Evolutionary conservation across 2,888 invertebrate species (phyloP).

Genomic region (Hypomecis atomaria): DNA sequence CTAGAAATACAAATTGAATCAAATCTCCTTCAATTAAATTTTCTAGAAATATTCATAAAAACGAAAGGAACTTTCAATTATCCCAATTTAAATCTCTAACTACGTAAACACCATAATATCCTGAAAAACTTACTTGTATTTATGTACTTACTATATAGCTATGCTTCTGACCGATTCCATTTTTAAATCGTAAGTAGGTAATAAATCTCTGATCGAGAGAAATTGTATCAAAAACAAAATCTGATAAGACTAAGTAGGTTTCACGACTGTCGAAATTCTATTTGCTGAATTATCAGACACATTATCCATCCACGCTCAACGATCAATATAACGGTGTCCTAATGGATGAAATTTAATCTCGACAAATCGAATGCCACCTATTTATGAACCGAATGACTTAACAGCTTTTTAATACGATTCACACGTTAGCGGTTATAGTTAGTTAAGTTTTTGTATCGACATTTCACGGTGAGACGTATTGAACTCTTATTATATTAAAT

Average conservation of each 20-base stretch:
- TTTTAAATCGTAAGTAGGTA: too few species aligned
- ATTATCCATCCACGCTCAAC: constrained; percentile 72
- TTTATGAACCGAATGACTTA: constrained; percentile 84
- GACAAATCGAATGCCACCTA: constrained; percentile 83
- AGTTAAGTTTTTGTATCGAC: constrained; percentile 83
- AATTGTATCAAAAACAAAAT: constrained; percentile 6
- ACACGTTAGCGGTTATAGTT: constrained; percentile 84
- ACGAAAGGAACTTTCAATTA: too few species aligned
- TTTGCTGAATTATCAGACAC: constrained; percentile 74
- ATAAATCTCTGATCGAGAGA: constrained; percentile 3
- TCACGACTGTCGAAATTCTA: constrained; percentile 62
- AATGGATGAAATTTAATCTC: constrained; percentile 84
- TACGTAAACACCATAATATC: too few species aligned
- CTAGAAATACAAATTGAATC: too few species aligned
- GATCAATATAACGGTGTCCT: constrained; percentile 76
- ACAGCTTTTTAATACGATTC: constrained; percentile 85
- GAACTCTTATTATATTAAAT: constrained; percentile 83
- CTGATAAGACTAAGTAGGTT: constrained; percentile 10
- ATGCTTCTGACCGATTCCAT: too few species aligned
- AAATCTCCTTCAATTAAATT: too few species aligned
- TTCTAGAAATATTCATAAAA: too few species aligned
- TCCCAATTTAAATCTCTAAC: too few species aligned
- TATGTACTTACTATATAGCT: too few species aligned
- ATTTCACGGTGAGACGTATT: constrained; percentile 84
- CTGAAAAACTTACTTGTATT: too few species aligned